Conservation (phyloP, 2,797 vertebrate genomes). For the Hyperoplus lanceolatus region DNA sequence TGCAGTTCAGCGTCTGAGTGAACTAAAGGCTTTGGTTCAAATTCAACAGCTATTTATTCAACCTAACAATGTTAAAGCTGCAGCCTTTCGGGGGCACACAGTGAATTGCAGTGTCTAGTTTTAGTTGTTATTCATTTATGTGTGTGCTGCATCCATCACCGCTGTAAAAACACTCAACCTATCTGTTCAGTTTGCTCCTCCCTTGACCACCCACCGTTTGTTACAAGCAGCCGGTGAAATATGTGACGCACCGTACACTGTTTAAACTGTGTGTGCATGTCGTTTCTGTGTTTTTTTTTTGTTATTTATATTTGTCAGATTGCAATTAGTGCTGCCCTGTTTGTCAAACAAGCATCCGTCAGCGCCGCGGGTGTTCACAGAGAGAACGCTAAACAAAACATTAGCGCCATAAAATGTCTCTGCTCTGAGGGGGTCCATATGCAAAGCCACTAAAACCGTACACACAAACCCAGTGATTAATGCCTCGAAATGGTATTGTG, state of each 20-base stretch:
- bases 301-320: slow-evolving; percentile 59
- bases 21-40: slow-evolving; percentile 31
- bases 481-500: neutral
- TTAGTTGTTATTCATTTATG: slow-evolving; percentile 34
- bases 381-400: slow-evolving; percentile 30
- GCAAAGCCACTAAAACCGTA: neutral
- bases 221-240: slow-evolving; percentile 49
- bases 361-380: slow-evolving; percentile 30
- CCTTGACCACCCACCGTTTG: slow-evolving; percentile 52
- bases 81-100: slow-evolving; percentile 3
- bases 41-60: slow-evolving; percentile 46
- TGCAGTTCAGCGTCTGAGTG: slow-evolving; percentile 5
- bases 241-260: slow-evolving; percentile 10
- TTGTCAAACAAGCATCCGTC: slow-evolving; percentile 64
- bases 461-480: slow-evolving; percentile 27
- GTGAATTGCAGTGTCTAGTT: slow-evolving; percentile 15
- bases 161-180: slow-evolving; percentile 23
- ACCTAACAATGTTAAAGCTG: slow-evolving; percentile 33
- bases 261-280: slow-evolving; percentile 39
- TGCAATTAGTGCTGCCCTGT: slow-evolving; percentile 63
- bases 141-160: slow-evolving; percentile 21
- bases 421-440: slow-evolving; percentile 14
- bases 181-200: slow-evolving; percentile 8
- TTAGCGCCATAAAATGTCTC: slow-evolving; percentile 28
- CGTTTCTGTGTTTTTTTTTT: slow-evolving; percentile 38